Evolutionary conservation across 2,888 invertebrate species (phyloP).

Genomic region (Drosophila melanosoma): DNA sequence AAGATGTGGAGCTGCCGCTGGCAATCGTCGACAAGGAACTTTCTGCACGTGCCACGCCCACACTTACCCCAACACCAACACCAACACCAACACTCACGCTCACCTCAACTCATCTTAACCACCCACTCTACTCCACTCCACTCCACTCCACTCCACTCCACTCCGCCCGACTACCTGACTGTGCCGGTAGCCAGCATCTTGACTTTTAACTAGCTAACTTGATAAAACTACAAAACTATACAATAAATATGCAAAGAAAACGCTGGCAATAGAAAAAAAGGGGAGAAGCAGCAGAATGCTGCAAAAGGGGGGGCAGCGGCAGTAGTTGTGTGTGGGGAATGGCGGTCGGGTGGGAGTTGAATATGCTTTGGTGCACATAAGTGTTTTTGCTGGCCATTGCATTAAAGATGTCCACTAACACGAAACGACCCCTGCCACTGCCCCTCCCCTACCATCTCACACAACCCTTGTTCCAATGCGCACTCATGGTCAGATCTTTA

Average conservation of each 20-base stretch:
- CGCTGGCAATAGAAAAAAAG: constrained; percentile 10
- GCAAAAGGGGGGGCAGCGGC: constrained; percentile 5
- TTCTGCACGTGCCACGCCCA: constrained; percentile 50
- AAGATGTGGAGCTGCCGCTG: constrained; percentile 52
- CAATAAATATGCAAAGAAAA: constrained; percentile 78
- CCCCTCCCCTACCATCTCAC: not conserved
- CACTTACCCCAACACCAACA: too few relatives aligned
- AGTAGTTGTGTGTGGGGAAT: not conserved
- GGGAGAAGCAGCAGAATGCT: constrained; percentile 6
- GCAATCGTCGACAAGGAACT: constrained; percentile 48
- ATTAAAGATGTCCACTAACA: constrained; percentile 40
- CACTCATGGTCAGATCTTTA: constrained; percentile 29
- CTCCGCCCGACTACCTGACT: constrained; percentile 3
- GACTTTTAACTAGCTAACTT: constrained; percentile 80
- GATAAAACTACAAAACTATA: constrained; percentile 80
- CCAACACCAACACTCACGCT: not conserved
- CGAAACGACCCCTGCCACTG: not conserved
- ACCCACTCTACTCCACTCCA: constrained; percentile 15
- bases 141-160: constrained; percentile 21
- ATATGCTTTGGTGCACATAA: constrained; percentile 59
- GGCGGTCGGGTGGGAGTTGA: constrained; percentile 15
- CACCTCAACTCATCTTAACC: not conserved
- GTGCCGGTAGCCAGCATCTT: constrained; percentile 63
- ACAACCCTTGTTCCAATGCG: not conserved
- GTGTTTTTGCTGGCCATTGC: constrained; percentile 65